phyloP scores from a whole-genome alignment of 2,888 invertebrate species.

The Caenorhabditis virilis region DNA sequence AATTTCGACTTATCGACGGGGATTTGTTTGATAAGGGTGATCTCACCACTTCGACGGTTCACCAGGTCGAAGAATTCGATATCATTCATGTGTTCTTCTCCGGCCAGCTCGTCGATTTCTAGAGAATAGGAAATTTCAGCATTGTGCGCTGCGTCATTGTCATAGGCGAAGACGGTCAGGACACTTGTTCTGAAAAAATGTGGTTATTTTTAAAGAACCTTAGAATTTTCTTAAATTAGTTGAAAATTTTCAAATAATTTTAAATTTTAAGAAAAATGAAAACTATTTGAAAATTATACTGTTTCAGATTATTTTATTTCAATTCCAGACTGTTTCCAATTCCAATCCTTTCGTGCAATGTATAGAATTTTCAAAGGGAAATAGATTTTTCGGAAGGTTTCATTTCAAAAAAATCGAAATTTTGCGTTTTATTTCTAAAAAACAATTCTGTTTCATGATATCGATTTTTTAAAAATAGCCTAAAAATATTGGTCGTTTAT shows the following conservation, averaged over 20 bases:
- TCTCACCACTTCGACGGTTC: constrained; percentile 45
- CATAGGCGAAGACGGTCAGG: constrained; percentile 65
- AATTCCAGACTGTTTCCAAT: too few species aligned
- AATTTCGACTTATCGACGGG: constrained; percentile 60
- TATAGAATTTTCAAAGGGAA: too few species aligned
- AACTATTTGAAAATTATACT: too few species aligned
- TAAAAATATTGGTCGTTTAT: too few species aligned
- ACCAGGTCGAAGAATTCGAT: constrained; percentile 46
- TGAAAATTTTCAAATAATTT: too few species aligned
- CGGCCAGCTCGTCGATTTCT: constrained; percentile 52
- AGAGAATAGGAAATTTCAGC: constrained; percentile 61
- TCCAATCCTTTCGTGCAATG: too few species aligned
- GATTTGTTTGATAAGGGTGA: constrained; percentile 48
- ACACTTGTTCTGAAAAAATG: constrained; percentile 52
- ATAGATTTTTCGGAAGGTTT: too few species aligned
- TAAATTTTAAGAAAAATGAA: too few species aligned
- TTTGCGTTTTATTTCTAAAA: too few species aligned
- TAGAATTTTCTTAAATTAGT: not conserved
- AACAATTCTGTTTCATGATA: too few species aligned
- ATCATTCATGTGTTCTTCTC: constrained; percentile 49
- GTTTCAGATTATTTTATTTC: too few species aligned
- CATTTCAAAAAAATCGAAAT: not conserved
- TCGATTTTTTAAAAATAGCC: not conserved
- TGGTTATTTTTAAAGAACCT: constrained; percentile 6
- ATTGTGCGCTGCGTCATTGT: constrained; percentile 63